A percentile compares a stretch with the other conserved stretches of the same genome.
Conservation (phyloP, 2,113 vertebrate species). For the Erythrocercus mccallii region DNA sequence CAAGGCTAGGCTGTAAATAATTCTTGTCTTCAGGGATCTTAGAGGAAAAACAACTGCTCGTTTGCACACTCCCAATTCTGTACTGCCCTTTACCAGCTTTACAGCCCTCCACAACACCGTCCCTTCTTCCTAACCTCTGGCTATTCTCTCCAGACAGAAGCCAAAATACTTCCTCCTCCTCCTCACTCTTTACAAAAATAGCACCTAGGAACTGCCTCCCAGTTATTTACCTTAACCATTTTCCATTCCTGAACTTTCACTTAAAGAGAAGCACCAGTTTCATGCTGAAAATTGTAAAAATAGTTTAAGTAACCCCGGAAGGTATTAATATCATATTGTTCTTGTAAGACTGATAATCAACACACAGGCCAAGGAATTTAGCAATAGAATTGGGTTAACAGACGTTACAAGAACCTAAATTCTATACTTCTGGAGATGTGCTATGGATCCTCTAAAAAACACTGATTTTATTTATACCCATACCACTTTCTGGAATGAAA, state of each 20-base stretch:
- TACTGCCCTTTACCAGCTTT: neutral
- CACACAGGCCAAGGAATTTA: neutral
- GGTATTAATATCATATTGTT: neutral
- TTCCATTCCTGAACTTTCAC: neutral
- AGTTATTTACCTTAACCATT: neutral
- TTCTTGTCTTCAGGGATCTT: neutral
- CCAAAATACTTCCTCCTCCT: neutral
- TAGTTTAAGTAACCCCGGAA: neutral
- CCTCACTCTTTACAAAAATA: neutral
- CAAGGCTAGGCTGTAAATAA: neutral
- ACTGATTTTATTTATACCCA: neutral
- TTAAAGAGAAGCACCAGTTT: neutral
- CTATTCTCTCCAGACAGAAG: neutral
- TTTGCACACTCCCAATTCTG: rapidly evolving
- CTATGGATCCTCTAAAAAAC: neutral
- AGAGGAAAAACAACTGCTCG: neutral
- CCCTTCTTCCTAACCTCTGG: neutral
- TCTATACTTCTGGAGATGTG: neutral
- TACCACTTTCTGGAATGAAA: neutral
- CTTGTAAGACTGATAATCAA: neutral
- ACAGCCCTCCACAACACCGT: rapidly evolving
- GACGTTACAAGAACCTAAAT: neutral
- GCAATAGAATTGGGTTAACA: neutral
- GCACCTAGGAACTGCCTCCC: neutral
- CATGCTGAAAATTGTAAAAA: neutral